phyloP scores from a whole-genome alignment of 2,113 vertebrate genomes.

The Chionis minor region DNA sequence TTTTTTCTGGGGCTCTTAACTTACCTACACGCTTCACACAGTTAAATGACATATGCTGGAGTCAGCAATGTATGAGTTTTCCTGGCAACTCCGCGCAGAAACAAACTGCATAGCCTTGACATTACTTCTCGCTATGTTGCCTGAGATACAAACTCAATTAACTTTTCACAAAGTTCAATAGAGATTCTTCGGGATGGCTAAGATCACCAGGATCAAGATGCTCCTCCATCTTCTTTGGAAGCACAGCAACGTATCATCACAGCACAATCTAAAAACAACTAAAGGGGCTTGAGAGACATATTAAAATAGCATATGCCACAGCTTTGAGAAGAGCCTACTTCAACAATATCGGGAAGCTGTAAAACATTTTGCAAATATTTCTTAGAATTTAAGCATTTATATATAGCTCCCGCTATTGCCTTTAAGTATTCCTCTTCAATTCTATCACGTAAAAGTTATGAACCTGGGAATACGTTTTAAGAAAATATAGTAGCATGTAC shows the following conservation, averaged over 20 bases:
- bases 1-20: slow-evolving; percentile 44
- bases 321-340: neutral
- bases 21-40: slow-evolving; percentile 64
- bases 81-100: slow-evolving; percentile 41
- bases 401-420: neutral
- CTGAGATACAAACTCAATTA: slow-evolving; percentile 65
- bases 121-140: slow-evolving; percentile 47
- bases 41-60: slow-evolving; percentile 68
- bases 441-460: slow-evolving; percentile 4
- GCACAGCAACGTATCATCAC: neutral
- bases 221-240: neutral
- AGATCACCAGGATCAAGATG: neutral
- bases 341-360: neutral
- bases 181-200: neutral
- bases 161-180: slow-evolving; percentile 22
- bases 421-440: slow-evolving; percentile 33
- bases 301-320: neutral
- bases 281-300: neutral
- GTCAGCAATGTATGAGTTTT: slow-evolving; percentile 52
- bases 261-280: neutral
- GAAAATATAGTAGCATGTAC: slow-evolving; percentile 13
- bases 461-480: slow-evolving; percentile 34
- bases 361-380: slow-evolving; percentile 26
- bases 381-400: slow-evolving; percentile 16
- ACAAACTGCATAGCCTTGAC: slow-evolving; percentile 29